These are phyloP conservation scores for Bombylius discolor DNA, from an alignment of 2,888 invertebrate genomes.

Conservation along the genomic window DNA sequence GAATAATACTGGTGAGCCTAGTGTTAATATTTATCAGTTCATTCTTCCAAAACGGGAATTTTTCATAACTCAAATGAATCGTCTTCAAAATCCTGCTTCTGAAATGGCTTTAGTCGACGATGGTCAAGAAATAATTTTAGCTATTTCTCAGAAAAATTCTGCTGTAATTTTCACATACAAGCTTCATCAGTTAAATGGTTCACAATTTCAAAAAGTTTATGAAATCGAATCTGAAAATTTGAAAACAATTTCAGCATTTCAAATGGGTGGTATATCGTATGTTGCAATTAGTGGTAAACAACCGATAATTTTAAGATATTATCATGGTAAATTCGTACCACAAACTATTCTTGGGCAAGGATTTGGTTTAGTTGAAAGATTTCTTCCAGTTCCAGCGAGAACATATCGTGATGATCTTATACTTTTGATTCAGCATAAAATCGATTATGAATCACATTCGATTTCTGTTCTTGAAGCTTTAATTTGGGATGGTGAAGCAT, in stretches of 20 bases:
- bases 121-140: constrained; percentile 28
- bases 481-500: constrained; percentile 35
- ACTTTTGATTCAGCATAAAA: constrained; percentile 34
- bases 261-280: constrained; percentile 34
- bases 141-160: constrained; percentile 24
- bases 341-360: constrained; percentile 28
- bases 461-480: constrained; percentile 30
- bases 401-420: constrained; percentile 36
- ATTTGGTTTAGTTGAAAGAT: constrained; percentile 30
- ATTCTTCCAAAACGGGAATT: constrained; percentile 17
- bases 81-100: constrained; percentile 18
- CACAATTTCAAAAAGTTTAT: constrained; percentile 16
- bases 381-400: constrained; percentile 29
- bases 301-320: constrained; percentile 30
- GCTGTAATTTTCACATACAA: constrained; percentile 26
- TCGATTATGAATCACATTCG: constrained; percentile 29
- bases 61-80: constrained; percentile 29
- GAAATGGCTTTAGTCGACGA: constrained; percentile 26
- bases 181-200: constrained; percentile 16
- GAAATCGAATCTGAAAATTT: constrained; percentile 23
- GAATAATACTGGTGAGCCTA: constrained; percentile 10
- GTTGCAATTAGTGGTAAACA: constrained; percentile 28
- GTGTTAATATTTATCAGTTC: constrained; percentile 19
- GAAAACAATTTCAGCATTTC: constrained; percentile 25
- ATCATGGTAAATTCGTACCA: constrained; percentile 25